Percentiles rank a stretch among this genome's conserved stretches.
Evolutionary conservation across 2,113 vertebrate genomes (phyloP).

Genomic region (mouse (Mus musculus)): DNA sequence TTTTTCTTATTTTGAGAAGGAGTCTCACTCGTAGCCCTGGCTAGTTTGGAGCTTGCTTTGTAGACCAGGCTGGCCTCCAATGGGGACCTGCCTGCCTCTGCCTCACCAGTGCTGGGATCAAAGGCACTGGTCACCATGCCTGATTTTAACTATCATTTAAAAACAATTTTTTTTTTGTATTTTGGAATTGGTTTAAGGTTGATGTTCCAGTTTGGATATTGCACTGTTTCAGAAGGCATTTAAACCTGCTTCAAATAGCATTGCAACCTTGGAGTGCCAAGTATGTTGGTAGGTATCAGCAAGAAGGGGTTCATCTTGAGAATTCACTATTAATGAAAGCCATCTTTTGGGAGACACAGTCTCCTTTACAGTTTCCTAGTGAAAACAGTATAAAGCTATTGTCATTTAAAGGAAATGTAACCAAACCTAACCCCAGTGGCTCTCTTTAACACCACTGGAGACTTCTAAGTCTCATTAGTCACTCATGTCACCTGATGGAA

Average conservation of each 20-base stretch:
- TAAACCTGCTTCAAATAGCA: conserved; percentile 22
- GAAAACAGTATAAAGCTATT: conserved; percentile 29
- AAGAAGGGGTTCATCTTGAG: not conserved
- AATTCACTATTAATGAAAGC: conserved; percentile 28
- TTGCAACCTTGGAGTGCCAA: not conserved
- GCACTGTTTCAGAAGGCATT: conserved; percentile 6
- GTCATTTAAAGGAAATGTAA: not conserved
- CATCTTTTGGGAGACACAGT: conserved; percentile 32
- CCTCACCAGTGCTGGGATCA: not conserved
- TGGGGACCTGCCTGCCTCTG: not conserved
- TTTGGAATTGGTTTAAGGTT: conserved; percentile 10
- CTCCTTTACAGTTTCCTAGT: conserved; percentile 13
- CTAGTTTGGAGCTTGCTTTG: not conserved
- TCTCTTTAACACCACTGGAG: not conserved
- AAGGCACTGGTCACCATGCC: not conserved
- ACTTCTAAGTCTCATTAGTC: conserved; percentile 47
- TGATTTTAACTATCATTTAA: not conserved
- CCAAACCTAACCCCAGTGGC: not conserved
- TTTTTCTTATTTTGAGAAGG: not conserved
- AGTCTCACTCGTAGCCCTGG: not conserved
- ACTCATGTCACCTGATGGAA: conserved; percentile 27
- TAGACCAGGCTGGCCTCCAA: not conserved
- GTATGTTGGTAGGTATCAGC: not conserved
- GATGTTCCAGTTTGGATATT: not conserved
- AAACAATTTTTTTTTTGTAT: not conserved